These are phyloP conservation scores for Synodontis membranacea DNA, from an alignment of 2,113 vertebrate genomes.

Conservation along the genomic window DNA sequence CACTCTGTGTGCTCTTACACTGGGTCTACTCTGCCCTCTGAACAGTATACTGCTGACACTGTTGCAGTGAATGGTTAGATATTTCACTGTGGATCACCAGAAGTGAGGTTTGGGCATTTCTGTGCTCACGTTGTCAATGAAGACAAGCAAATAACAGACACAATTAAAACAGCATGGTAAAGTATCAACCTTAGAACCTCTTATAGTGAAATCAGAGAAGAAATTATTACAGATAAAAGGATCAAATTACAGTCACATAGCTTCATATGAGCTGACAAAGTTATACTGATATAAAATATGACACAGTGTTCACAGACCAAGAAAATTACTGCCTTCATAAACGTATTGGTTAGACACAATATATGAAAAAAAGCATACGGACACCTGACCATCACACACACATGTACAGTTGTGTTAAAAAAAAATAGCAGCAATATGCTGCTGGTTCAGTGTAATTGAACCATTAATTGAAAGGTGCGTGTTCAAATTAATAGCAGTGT, in stretches of 20 bases:
- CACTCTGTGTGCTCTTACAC: background rate
- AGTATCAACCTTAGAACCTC: background rate
- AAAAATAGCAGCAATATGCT: no score
- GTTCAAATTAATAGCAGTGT: no score
- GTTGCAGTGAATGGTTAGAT: background rate
- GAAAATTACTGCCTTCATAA: background rate
- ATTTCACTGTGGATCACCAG: background rate
- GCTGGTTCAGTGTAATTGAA: no score
- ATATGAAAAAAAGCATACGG: no score
- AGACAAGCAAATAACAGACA: background rate
- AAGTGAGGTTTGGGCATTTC: background rate
- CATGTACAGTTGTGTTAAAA: no score
- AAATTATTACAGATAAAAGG: background rate
- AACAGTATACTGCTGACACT: background rate
- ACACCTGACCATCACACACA: background rate
- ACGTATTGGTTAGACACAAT: background rate
- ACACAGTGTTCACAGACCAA: background rate
- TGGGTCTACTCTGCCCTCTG: background rate
- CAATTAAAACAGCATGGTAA: background rate
- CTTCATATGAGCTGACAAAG: background rate
- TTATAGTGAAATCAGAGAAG: background rate
- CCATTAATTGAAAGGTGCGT: no score
- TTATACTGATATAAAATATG: background rate
- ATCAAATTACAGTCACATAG: background rate
- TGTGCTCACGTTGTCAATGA: background rate